These are phyloP conservation scores for Molanna angustata DNA, from an alignment of 2,888 invertebrate species.

Conservation along the genomic window DNA sequence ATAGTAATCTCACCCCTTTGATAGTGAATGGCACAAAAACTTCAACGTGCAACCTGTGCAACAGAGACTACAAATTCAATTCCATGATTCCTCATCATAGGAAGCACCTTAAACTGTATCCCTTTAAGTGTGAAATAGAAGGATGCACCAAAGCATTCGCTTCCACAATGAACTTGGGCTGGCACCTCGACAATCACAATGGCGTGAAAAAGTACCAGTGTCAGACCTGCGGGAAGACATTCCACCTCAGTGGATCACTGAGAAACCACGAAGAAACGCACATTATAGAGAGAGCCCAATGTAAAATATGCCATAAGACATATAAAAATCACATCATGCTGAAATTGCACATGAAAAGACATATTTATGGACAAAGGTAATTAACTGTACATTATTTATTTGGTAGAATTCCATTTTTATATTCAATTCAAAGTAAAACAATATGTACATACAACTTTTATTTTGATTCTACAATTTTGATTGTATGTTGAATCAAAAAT, in stretches of 20 bases:
- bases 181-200: constrained; percentile 21
- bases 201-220: constrained; percentile 30
- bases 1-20: constrained; percentile 23
- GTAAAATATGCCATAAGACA: constrained; percentile 28
- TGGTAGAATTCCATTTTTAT: too few relatives aligned
- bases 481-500: too few relatives aligned
- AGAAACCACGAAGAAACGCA: constrained; percentile 29
- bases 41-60: constrained; percentile 24
- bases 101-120: constrained; percentile 28
- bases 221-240: constrained; percentile 30
- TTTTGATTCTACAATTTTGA: too few relatives aligned
- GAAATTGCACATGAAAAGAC: constrained; percentile 29
- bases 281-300: constrained; percentile 24
- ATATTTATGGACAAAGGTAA: constrained; percentile 27
- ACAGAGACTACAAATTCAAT: constrained; percentile 23
- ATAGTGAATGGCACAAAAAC: constrained; percentile 29
- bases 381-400: too few relatives aligned
- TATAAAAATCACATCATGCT: constrained; percentile 28
- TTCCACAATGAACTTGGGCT: constrained; percentile 23
- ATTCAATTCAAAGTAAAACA: too few relatives aligned
- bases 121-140: constrained; percentile 29
- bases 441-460: too few relatives aligned
- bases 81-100: constrained; percentile 29
- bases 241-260: constrained; percentile 27
- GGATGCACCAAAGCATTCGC: constrained; percentile 24